Evolutionary conservation across 1,140 invertebrate species (phyloP).

Genomic region (Drosophila repleta): DNA sequence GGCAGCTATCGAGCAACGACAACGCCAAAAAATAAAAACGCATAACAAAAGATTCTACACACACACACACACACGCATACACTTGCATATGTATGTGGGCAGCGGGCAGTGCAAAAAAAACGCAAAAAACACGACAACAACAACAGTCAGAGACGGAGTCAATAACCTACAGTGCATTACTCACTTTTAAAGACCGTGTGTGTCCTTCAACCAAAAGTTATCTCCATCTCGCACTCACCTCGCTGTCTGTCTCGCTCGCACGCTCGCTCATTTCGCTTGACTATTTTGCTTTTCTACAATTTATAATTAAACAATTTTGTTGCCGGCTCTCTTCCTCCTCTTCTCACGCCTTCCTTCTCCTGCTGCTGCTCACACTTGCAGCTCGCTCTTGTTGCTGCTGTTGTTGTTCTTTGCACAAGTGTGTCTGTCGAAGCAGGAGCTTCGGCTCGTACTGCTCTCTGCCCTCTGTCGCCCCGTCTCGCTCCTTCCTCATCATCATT

Average conservation of each 20-base stretch:
- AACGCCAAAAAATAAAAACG: slow-evolving; percentile 71
- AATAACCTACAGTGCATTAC: slow-evolving; percentile 83
- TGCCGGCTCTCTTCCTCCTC: slow-evolving; percentile 2
- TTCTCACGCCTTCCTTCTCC: slow-evolving; percentile 2
- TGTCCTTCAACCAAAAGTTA: slow-evolving; percentile 83
- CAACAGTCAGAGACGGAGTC: slow-evolving; percentile 49
- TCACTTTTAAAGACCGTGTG: slow-evolving; percentile 83
- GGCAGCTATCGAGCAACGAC: slow-evolving; percentile 51
- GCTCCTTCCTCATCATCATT: slow-evolving; percentile 33
- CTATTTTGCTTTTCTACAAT: slow-evolving; percentile 66
- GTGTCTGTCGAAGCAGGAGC: slow-evolving; percentile 36
- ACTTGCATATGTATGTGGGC: slow-evolving; percentile 31
- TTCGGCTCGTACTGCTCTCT: slow-evolving; percentile 21
- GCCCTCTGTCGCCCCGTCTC: slow-evolving; percentile 22
- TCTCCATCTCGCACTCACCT: slow-evolving; percentile 58
- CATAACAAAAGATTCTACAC: slow-evolving; percentile 75
- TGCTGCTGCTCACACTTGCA: slow-evolving; percentile 6
- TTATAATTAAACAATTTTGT: slow-evolving; percentile 81
- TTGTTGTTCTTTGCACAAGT: slow-evolving; percentile 68
- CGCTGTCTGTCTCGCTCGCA: slow-evolving; percentile 21
- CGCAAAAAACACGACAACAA: slow-evolving; percentile 35
- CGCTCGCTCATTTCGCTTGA: slow-evolving; percentile 26
- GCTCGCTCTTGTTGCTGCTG: slow-evolving; percentile 38
- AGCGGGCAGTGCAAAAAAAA: slow-evolving; percentile 69
- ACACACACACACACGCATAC: slow-evolving; percentile 31